Percentiles rank a stretch among this genome's conserved stretches.
Conservation (phyloP, 1,140 invertebrate genomes). For the Formica exsecta region DNA sequence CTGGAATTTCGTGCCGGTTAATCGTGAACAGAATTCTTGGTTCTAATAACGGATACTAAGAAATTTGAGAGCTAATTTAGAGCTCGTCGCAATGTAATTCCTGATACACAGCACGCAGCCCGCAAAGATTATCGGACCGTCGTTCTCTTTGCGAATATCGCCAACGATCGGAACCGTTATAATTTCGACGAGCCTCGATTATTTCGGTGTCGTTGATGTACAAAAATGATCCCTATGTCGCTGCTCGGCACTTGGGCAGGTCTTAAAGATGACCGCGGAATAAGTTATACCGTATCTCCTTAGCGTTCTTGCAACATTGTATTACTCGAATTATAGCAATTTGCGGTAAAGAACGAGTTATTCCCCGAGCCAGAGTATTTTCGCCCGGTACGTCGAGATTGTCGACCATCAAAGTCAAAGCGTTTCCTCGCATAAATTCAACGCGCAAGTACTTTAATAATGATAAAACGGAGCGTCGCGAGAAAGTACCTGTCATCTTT, state of each 20-base stretch:
- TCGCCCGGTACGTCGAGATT: conserved; percentile 23
- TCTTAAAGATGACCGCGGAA: conserved; percentile 8
- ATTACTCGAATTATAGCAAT: conserved; percentile 57
- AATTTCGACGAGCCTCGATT: conserved; percentile 31
- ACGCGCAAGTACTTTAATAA: conserved; percentile 12
- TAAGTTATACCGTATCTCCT: conserved; percentile 35
- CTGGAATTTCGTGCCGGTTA: neutral
- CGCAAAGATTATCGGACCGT: conserved; percentile 65
- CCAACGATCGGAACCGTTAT: conserved; percentile 14
- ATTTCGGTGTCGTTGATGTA: conserved; percentile 41
- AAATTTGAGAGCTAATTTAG: conserved; percentile 16
- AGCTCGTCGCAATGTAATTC: conserved; percentile 63
- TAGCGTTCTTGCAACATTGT: conserved; percentile 25
- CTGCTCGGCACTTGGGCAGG: neutral
- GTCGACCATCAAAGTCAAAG: conserved; percentile 25
- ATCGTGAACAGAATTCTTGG: neutral
- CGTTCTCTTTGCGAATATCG: conserved; percentile 26
- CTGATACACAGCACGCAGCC: conserved; percentile 51
- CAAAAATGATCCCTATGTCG: conserved; percentile 37
- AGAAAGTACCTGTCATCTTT: neutral
- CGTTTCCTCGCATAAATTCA: neutral
- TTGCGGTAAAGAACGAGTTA: conserved; percentile 48
- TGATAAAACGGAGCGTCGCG: neutral
- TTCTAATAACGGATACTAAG: conserved; percentile 27
- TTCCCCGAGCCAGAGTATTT: conserved; percentile 16